Evolutionary conservation across 2,113 vertebrate species (phyloP).

Genomic region (Anhinga anhinga): DNA sequence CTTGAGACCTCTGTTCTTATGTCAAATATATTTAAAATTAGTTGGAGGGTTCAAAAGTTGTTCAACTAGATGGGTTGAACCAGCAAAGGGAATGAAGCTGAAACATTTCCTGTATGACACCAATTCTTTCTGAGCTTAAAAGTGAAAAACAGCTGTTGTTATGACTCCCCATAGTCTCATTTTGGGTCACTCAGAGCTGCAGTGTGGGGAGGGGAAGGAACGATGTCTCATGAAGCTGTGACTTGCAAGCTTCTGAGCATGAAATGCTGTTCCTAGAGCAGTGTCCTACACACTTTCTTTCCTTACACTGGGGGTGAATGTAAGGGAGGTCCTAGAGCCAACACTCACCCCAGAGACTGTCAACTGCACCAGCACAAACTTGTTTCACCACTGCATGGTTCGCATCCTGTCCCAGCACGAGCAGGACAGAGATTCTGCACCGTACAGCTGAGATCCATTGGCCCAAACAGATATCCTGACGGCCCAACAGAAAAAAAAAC

Average conservation of each 20-base stretch:
- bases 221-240: background rate
- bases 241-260: background rate
- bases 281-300: background rate
- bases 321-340: background rate
- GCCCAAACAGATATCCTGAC: background rate
- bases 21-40: background rate
- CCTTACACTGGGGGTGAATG: background rate
- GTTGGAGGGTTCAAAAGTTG: background rate
- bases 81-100: background rate
- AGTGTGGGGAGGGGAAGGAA: background rate
- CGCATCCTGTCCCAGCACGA: background rate
- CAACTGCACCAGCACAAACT: background rate
- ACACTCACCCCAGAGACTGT: background rate
- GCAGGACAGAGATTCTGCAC: background rate
- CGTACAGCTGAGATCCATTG: background rate
- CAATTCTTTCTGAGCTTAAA: background rate
- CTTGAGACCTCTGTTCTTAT: background rate
- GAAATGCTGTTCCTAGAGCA: background rate
- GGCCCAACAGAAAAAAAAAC: background rate
- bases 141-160: background rate
- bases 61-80: background rate
- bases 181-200: background rate
- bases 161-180: background rate
- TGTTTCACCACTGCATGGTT: background rate
- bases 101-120: background rate